These are phyloP conservation scores for Drosophila koepferae DNA, from an alignment of 2,888 invertebrate genomes.

Conservation along the genomic window DNA sequence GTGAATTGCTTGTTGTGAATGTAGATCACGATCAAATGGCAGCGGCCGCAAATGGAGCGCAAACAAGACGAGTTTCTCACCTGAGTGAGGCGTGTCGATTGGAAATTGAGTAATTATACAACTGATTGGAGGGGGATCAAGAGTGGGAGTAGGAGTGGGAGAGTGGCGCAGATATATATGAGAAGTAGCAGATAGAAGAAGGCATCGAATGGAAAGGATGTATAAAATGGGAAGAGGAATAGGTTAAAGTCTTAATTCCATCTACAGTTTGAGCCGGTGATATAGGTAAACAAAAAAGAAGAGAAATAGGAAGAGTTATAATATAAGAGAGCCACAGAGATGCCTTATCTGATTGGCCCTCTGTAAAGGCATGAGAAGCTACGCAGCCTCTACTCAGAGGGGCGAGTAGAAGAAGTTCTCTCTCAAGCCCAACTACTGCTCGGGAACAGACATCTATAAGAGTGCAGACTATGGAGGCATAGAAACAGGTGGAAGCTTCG, in stretches of 20 bases:
- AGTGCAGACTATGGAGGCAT: neutral
- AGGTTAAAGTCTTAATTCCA: neutral
- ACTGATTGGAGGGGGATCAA: neutral
- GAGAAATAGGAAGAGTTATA: no score
- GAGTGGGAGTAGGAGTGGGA: no score
- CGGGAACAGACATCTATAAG: neutral
- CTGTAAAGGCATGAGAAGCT: neutral
- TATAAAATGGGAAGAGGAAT: no score
- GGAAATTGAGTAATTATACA: slow-evolving; percentile 74
- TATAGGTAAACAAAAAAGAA: no score
- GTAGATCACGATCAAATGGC: slow-evolving; percentile 71
- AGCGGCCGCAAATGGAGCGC: slow-evolving; percentile 40
- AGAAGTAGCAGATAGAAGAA: no score
- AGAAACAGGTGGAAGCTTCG: neutral
- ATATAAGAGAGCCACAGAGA: neutral
- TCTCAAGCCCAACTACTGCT: neutral
- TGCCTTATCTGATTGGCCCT: neutral
- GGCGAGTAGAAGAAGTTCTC: neutral
- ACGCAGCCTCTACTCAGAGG: neutral
- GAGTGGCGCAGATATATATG: no score
- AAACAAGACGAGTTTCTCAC: slow-evolving; percentile 43
- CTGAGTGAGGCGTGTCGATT: slow-evolving; percentile 54
- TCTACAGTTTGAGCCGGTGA: no score
- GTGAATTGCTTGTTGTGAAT: slow-evolving; percentile 52
- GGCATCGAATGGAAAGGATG: no score